Conservation (phyloP, 2,888 invertebrate species). For the Nomada ferruginata region DNA sequence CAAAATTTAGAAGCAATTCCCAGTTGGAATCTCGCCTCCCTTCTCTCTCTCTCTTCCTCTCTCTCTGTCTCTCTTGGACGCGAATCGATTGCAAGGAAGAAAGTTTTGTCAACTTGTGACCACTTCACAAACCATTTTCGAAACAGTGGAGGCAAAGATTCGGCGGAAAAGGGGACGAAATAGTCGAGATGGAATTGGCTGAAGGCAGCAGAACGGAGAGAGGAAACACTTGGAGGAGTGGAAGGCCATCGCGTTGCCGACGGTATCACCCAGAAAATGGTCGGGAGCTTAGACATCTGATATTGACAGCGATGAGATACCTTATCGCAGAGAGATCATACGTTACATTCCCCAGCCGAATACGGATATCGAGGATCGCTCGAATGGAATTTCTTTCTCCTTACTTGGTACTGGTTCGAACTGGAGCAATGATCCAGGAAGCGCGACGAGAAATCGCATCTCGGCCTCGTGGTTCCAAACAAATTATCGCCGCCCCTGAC, state of each 20-base stretch:
- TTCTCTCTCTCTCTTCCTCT: not conserved
- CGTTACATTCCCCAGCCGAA: constrained; percentile 54
- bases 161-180: constrained; percentile 1
- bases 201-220: constrained; percentile 18
- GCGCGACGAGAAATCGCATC: constrained; percentile 40
- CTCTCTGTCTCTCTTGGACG: not conserved
- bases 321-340: constrained; percentile 61
- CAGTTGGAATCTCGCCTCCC: not conserved
- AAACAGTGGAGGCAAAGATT: constrained; percentile 8
- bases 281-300: constrained; percentile 64
- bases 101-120: constrained; percentile 56
- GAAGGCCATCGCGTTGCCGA: constrained; percentile 41
- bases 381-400: constrained; percentile 52
- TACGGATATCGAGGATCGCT: constrained; percentile 49
- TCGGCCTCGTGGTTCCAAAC: not conserved
- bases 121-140: constrained; percentile 30
- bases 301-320: constrained; percentile 66
- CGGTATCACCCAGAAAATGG: constrained; percentile 53
- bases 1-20: constrained; percentile 35
- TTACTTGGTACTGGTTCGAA: constrained; percentile 14
- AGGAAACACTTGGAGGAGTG: constrained; percentile 5
- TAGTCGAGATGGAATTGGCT: not conserved
- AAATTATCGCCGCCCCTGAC: constrained; percentile 25
- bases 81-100: constrained; percentile 50
- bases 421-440: constrained; percentile 5